These are phyloP conservation scores for Chymomyza amoena DNA, from an alignment of 2,888 invertebrate species.

Conservation along the genomic window DNA sequence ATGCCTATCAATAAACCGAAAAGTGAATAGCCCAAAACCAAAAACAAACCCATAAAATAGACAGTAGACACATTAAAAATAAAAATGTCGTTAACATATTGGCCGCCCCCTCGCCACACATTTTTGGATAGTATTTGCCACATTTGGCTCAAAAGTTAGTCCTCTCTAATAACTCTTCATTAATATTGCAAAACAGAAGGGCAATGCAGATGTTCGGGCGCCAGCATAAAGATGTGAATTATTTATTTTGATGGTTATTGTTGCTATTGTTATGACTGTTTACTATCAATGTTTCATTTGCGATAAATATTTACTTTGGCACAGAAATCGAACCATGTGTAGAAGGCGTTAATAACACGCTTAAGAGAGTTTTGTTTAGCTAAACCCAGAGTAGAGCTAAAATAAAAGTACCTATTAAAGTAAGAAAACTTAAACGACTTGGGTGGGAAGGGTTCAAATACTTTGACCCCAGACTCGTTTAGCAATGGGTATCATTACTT, in stretches of 20 bases:
- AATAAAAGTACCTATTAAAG: neutral
- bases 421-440: neutral
- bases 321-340: neutral
- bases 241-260: neutral
- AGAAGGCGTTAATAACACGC: neutral
- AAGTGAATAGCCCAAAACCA: neutral
- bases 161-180: conserved; percentile 14
- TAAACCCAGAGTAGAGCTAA: neutral
- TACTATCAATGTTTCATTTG: neutral
- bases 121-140: neutral
- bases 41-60: neutral
- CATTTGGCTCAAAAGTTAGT: neutral
- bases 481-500: neutral
- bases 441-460: neutral
- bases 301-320: neutral
- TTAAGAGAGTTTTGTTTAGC: neutral
- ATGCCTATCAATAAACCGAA: neutral
- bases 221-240: neutral
- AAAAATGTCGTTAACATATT: neutral
- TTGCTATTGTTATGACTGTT: neutral
- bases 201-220: neutral
- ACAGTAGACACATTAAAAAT: neutral
- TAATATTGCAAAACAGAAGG: conserved; percentile 11
- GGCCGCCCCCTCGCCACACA: too few species aligned
- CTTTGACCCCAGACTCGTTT: neutral